Percentiles rank a stretch among this genome's conserved stretches.
Evolutionary conservation across 2,888 invertebrate species (phyloP).

Genomic region (Melinaea marsaeus): DNA sequence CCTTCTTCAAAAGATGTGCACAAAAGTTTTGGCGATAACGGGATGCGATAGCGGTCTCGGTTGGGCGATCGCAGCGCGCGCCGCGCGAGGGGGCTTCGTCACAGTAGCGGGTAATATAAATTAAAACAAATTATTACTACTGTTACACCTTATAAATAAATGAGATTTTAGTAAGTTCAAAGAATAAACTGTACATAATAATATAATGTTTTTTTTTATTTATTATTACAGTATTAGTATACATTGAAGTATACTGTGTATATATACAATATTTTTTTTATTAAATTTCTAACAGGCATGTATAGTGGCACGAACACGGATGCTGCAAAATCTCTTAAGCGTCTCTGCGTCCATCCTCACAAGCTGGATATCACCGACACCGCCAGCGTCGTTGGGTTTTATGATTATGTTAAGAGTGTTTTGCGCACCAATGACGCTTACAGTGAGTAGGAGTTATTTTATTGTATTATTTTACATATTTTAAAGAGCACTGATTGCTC

Average conservation of each 20-base stretch:
- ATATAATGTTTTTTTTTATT: no score
- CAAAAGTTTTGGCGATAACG: constrained; percentile 82
- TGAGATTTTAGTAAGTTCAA: no score
- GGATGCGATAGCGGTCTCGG: constrained; percentile 94
- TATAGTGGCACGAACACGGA: constrained; percentile 76
- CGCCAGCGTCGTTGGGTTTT: constrained; percentile 75
- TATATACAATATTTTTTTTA: not conserved
- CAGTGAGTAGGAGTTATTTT: constrained; percentile 56
- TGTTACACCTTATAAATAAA: not conserved
- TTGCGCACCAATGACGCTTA: constrained; percentile 69
- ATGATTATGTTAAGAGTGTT: constrained; percentile 62
- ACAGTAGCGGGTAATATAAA: constrained; percentile 82
- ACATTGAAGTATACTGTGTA: no score
- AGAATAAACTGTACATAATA: no score
- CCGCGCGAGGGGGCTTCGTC: constrained; percentile 80
- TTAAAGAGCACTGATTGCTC: not conserved
- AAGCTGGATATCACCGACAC: constrained; percentile 83
- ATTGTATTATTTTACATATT: not conserved
- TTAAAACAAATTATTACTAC: not conserved
- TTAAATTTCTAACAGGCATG: constrained; percentile 32
- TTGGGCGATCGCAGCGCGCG: constrained; percentile 82
- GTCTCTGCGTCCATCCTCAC: constrained; percentile 65
- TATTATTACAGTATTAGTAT: no score
- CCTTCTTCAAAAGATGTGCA: constrained; percentile 42
- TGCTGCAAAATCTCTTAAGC: constrained; percentile 70